Evolutionary conservation across 2,113 vertebrate species (phyloP), one percentile per base, ranked within the genome.

Genomic region (Anhinga anhinga): DNA sequence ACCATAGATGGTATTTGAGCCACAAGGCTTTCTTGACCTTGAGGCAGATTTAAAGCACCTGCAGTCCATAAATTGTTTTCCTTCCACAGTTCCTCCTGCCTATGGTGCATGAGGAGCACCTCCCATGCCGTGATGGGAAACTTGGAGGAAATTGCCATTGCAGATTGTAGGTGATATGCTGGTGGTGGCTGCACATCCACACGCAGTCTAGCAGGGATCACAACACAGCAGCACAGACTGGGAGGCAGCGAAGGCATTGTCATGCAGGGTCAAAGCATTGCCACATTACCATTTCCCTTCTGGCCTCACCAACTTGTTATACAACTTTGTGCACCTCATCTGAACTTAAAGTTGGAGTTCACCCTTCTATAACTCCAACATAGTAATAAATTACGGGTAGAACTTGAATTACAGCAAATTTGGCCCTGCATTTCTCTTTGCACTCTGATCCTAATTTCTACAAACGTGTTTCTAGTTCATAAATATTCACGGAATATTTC

Each of bases 401-500:
- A 52, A 92, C n/a, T n/a, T 49, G 20, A 96, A 90, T 62, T 62
- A 49, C 66, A 56, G 34, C 25, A 93, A 73, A 69, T 85, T 90
- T 91, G 81, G 11, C 42, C 89, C 62, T 53, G 74, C 27, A 80
- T 88, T 91, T 87, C 82, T 83, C 56, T 49, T 82, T 92, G 66
- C 71, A 70, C 70, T 93, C 91, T 91, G 84, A 87, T 93, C 52
- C 70, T 91, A 69, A 96, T 94, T 93, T 91, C 73, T 85, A 65
- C 81, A 91, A 96, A 92, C 2, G 3, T 70, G 42, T 83, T 82
- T 90, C 50, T 90, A 80, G 90, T 38, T 96, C 82, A 94, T 93
- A 95, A 93, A 96, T 95, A 95, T 94, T 77, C 92, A 95, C 11
- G 3, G 29, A 86, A 88, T 58, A 86, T 49, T 70, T 93, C 67